Evolutionary conservation across 2,113 vertebrate species (phyloP).

Genomic region (Periophthalmodon schlosseri): DNA sequence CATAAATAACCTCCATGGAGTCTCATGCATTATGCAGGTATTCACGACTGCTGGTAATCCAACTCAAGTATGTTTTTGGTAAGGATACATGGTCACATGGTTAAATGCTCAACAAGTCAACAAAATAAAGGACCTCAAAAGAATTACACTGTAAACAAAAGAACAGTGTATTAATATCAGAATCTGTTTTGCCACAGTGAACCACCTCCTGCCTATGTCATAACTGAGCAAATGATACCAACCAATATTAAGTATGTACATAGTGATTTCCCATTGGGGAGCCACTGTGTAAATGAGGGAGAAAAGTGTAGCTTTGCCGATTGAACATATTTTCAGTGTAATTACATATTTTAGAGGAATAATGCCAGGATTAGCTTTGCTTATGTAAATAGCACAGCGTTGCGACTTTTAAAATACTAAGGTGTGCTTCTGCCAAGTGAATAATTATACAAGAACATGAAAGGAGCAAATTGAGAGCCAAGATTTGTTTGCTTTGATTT

Average conservation of each 20-base stretch:
- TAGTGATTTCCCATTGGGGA: not conserved
- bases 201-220: no score
- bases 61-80: no score
- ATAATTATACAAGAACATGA: slow-evolving; percentile 7
- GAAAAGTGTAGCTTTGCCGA: not conserved
- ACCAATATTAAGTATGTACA: not conserved
- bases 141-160: no score
- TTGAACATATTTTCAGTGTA: slow-evolving; percentile 12
- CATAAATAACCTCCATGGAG: no score
- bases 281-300: slow-evolving; percentile 2
- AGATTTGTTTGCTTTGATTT: slow-evolving; percentile 4
- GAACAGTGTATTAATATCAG: no score
- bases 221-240: not conserved
- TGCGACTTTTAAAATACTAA: slow-evolving; percentile 6
- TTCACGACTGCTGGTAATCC: no score
- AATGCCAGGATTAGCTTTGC: slow-evolving; percentile 10
- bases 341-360: slow-evolving; percentile 13
- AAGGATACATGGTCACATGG: no score
- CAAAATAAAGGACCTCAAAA: no score
- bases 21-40: no score
- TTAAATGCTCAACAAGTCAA: no score
- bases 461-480: slow-evolving; percentile 2
- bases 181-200: no score
- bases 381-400: slow-evolving; percentile 8
- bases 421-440: slow-evolving; percentile 9